Evolutionary conservation across 2,888 invertebrate genomes (phyloP).

Genomic region (Morpho deidamia): DNA sequence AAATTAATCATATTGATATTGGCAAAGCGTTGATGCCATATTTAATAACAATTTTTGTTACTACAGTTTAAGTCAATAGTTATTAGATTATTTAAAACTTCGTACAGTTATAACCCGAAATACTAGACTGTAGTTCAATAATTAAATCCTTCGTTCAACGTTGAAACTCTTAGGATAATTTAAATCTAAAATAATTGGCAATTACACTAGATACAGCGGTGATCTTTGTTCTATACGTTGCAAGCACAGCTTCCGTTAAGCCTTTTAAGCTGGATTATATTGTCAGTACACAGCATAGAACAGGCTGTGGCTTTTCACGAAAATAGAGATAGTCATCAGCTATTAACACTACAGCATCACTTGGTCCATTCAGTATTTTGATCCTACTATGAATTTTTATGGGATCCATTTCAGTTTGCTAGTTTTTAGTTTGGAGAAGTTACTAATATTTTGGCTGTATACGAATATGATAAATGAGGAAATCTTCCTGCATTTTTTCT

Average conservation of each 20-base stretch:
- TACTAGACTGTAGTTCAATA: no score
- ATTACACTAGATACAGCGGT: slow-evolving; percentile 15
- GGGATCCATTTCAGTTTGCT: slow-evolving; percentile 7
- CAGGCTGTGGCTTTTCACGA: slow-evolving; percentile 30
- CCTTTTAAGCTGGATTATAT: slow-evolving; percentile 1
- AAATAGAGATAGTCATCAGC: slow-evolving; percentile 53
- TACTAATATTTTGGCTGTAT: no score
- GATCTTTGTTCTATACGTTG: slow-evolving; percentile 2
- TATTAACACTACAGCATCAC: slow-evolving; percentile 46
- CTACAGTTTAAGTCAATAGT: no score
- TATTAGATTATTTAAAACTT: no score
- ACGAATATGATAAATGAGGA: no score
- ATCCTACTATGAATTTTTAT: background rate
- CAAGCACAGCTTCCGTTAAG: slow-evolving; percentile 2
- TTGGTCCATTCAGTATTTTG: slow-evolving; percentile 7
- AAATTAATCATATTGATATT: no score
- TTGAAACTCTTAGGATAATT: background rate
- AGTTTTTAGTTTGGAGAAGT: no score
- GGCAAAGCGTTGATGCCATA: no score
- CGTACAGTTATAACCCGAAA: no score
- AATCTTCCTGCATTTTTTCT: no score
- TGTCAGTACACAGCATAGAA: background rate
- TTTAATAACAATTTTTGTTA: no score
- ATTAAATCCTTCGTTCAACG: background rate
- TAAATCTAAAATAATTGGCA: slow-evolving; percentile 32